A percentile compares a stretch with the other conserved stretches of the same genome.
Evolutionary conservation across 64 coral and sea anemone genomes (phyloP).

Genomic region (Cladopsammia gracilis): DNA sequence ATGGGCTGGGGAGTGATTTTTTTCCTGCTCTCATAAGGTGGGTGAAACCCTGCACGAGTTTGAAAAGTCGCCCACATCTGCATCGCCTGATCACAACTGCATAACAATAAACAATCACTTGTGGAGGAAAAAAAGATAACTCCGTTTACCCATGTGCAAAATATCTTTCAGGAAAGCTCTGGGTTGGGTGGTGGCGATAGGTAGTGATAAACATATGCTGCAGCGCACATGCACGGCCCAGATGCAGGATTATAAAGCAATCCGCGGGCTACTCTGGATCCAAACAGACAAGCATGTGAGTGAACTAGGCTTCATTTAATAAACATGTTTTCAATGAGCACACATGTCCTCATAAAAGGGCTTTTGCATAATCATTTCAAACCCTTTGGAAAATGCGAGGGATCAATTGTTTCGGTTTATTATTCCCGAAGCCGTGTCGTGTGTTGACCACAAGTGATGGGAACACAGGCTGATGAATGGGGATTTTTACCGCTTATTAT

Average conservation of each 20-base stretch:
- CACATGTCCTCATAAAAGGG: constrained; percentile 74
- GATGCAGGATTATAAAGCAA: background rate
- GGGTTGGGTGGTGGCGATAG: constrained; percentile 2
- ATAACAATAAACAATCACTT: constrained; percentile 80
- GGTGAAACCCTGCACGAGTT: background rate
- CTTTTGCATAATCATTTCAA: constrained; percentile 80
- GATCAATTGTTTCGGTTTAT: constrained; percentile 52
- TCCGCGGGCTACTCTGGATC: background rate
- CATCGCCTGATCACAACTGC: constrained; percentile 63
- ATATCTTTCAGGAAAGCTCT: constrained; percentile 27
- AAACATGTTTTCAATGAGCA: constrained; percentile 56
- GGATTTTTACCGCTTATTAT: constrained; percentile 65
- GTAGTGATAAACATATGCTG: constrained; percentile 3
- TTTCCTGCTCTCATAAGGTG: no score
- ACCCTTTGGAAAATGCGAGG: constrained; percentile 65
- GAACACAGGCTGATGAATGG: constrained; percentile 17
- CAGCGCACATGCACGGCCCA: background rate
- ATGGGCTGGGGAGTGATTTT: background rate
- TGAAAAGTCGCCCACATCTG: constrained; percentile 58
- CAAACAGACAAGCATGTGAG: constrained; percentile 15
- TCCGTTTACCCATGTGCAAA: constrained; percentile 19
- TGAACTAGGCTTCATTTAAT: constrained; percentile 41
- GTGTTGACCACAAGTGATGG: constrained; percentile 59
- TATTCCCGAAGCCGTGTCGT: constrained; percentile 47
- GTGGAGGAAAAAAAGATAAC: constrained; percentile 8